Percentiles rank a stretch among this genome's conserved stretches.
phyloP scores from a whole-genome alignment of 2,888 invertebrate genomes.

The Agonopterix alstromeriana region DNA sequence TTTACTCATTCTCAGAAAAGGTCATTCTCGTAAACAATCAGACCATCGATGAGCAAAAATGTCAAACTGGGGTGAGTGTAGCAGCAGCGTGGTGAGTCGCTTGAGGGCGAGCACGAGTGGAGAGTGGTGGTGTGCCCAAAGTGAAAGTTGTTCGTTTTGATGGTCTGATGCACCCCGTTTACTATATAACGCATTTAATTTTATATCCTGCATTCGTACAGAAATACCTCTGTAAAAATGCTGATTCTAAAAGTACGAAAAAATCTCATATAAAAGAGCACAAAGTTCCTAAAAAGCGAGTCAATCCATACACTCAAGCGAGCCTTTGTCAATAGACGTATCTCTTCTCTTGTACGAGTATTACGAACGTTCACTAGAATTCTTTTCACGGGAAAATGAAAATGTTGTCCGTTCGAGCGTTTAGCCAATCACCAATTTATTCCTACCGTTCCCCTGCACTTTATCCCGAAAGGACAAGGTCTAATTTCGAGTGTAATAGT shows the following conservation, averaged over 20 bases:
- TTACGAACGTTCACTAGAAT: constrained; percentile 1
- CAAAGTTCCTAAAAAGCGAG: not conserved
- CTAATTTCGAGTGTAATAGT: constrained; percentile 6
- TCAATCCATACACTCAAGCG: not conserved
- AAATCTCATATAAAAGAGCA: not conserved
- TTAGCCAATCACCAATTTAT: constrained; percentile 36
- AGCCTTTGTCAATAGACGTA: not conserved
- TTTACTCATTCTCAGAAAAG: too few relatives aligned
- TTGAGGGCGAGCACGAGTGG: too few relatives aligned
- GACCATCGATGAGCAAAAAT: too few relatives aligned
- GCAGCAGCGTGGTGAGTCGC: too few relatives aligned
- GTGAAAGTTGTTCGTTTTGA: too few relatives aligned
- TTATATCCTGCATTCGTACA: too few relatives aligned
- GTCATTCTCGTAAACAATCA: too few relatives aligned
- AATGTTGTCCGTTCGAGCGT: constrained; percentile 38
- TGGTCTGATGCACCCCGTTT: too few relatives aligned
- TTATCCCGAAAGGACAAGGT: constrained; percentile 6
- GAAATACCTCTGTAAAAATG: not conserved
- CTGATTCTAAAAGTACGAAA: not conserved
- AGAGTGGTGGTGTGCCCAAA: too few relatives aligned
- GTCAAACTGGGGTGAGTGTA: too few relatives aligned
- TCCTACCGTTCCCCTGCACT: not conserved
- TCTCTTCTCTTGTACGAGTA: not conserved
- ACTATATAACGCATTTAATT: too few relatives aligned
- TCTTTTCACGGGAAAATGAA: constrained; percentile 34